These are phyloP conservation scores for Oriolus oriolus DNA, from an alignment of 2,113 vertebrate species.

Conservation along the genomic window DNA sequence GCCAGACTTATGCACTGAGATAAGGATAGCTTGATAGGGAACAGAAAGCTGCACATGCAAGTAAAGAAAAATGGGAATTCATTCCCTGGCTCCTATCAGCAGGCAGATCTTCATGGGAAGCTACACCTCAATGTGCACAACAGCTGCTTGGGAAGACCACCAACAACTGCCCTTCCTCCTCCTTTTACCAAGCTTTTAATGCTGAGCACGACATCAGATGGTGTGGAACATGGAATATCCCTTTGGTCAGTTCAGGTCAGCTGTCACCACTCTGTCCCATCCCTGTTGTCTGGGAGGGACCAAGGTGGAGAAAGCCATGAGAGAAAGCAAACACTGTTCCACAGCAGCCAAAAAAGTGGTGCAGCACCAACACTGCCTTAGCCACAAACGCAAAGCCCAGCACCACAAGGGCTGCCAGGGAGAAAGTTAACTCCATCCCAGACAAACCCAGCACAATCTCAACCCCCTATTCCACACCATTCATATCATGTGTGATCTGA, in stretches of 20 bases:
- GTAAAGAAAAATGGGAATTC: not conserved
- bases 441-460: not conserved
- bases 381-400: not conserved
- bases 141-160: not conserved
- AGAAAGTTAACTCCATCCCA: not conserved
- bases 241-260: not conserved
- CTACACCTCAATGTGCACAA: not conserved
- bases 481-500: not conserved
- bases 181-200: not conserved
- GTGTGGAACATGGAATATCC: not conserved
- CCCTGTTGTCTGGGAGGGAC: not conserved
- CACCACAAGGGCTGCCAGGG: not conserved
- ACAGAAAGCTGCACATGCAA: not conserved
- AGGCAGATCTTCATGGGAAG: not conserved
- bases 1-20: not conserved
- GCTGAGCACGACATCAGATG: accelerated
- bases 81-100: not conserved
- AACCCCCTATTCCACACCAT: not conserved
- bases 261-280: not conserved
- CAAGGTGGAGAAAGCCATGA: not conserved
- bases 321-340: not conserved
- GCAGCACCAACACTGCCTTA: not conserved
- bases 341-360: not conserved
- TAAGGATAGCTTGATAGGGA: not conserved
- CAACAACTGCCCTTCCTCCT: not conserved